Evolutionary conservation across 2,888 invertebrate species (phyloP).

Genomic region (Drosophila ochracea): DNA sequence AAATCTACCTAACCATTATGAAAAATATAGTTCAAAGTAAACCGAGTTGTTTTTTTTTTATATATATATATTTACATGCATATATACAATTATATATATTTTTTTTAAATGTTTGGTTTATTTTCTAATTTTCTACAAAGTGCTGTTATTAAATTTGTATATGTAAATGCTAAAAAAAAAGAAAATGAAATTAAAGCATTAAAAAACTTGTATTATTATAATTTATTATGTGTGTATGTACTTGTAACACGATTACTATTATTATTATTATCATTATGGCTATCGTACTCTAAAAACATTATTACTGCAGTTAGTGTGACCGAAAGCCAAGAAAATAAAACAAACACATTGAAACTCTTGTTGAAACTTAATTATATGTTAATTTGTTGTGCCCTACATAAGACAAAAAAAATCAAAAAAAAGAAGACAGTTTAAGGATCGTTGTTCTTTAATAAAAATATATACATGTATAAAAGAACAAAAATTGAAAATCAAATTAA

Average conservation of each 20-base stretch:
- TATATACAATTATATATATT: not conserved
- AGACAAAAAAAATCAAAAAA: not conserved
- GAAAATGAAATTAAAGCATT: constrained; percentile 17
- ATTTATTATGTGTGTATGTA: constrained; percentile 56
- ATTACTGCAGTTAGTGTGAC: constrained; percentile 52
- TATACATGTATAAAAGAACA: constrained; percentile 15
- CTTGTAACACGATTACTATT: constrained; percentile 29
- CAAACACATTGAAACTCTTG: constrained; percentile 46
- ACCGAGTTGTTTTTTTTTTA: constrained; percentile 20
- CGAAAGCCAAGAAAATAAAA: constrained; percentile 57
- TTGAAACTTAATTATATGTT: constrained; percentile 54
- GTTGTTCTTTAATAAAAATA: constrained; percentile 6
- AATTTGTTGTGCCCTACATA: constrained; percentile 34
- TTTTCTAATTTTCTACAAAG: constrained; percentile 11
- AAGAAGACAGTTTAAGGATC: not conserved
- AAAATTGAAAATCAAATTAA: constrained; percentile 22
- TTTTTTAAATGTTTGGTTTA: constrained; percentile 8
- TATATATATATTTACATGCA: constrained; percentile 1
- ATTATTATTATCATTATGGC: constrained; percentile 37
- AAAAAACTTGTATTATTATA: constrained; percentile 54
- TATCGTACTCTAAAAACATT: constrained; percentile 27
- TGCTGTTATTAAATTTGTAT: constrained; percentile 53
- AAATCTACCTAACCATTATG: constrained; percentile 13
- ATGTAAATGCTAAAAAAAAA: constrained; percentile 15
- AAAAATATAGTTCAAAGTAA: constrained; percentile 34